Conservation (phyloP, 1,140 invertebrate species). For the Ips typographus region DNA sequence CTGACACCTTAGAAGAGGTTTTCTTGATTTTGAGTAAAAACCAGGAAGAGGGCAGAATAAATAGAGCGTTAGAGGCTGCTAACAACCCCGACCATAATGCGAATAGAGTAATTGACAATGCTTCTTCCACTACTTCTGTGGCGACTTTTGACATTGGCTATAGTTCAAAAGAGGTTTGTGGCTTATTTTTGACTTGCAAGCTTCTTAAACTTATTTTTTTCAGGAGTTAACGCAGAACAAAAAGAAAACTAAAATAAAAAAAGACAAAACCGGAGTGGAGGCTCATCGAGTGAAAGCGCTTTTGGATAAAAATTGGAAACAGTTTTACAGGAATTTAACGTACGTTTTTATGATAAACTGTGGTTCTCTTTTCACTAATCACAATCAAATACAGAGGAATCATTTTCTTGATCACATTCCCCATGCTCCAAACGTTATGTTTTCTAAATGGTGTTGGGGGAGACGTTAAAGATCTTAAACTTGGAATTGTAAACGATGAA, state of each 20-base stretch:
- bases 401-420: slow-evolving; percentile 78
- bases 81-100: background rate
- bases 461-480: slow-evolving; percentile 68
- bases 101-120: slow-evolving; percentile 4
- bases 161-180: slow-evolving; percentile 35
- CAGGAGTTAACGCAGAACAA: slow-evolving; percentile 19
- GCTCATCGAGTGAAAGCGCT: slow-evolving; percentile 38
- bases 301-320: slow-evolving; percentile 45
- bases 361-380: background rate
- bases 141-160: slow-evolving; percentile 30
- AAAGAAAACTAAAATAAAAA: slow-evolving; percentile 34
- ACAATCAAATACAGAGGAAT: slow-evolving; percentile 62
- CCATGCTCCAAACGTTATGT: slow-evolving; percentile 73
- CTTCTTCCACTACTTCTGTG: slow-evolving; percentile 28
- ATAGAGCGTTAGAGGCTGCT: slow-evolving; percentile 5
- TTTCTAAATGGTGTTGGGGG: slow-evolving; percentile 81
- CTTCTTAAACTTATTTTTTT: slow-evolving; percentile 1
- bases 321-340: slow-evolving; percentile 44
- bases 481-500: slow-evolving; percentile 80
- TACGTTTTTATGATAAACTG: slow-evolving; percentile 25
- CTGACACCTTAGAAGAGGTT: slow-evolving; percentile 70
- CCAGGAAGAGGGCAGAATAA: slow-evolving; percentile 55
- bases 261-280: slow-evolving; percentile 33
- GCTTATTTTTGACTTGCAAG: background rate
- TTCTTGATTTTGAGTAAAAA: slow-evolving; percentile 69